Evolutionary conservation across 2,888 invertebrate genomes (phyloP).

Genomic region (Chaetoderma sp.): DNA sequence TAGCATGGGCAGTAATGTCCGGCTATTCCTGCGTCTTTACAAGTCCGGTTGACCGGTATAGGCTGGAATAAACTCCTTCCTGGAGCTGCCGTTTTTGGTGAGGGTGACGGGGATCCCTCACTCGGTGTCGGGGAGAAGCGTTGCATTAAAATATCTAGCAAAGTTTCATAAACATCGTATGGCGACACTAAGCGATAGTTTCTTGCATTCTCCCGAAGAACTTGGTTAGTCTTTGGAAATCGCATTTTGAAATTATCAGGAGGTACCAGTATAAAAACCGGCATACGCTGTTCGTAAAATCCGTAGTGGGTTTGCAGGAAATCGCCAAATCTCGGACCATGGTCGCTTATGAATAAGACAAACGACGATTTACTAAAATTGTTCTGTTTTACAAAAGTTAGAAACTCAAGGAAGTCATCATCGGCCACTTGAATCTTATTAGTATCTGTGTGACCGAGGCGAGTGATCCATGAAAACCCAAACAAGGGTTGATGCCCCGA

Average conservation of each 20-base stretch:
- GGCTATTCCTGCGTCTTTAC: conserved; percentile 88
- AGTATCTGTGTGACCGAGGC: conserved; percentile 88
- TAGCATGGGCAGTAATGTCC: conserved; percentile 96
- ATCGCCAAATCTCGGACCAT: conserved; percentile 83
- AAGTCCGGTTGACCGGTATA: conserved; percentile 79
- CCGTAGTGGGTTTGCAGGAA: conserved; percentile 90
- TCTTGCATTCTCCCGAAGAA: conserved; percentile 76
- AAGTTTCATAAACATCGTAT: conserved; percentile 88
- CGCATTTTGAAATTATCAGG: conserved; percentile 78
- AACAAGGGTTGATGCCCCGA: conserved; percentile 81
- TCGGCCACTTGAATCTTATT: conserved; percentile 83
- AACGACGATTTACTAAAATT: conserved; percentile 82
- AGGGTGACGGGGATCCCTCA: background rate
- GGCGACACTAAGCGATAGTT: conserved; percentile 84
- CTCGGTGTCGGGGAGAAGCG: conserved; percentile 17
- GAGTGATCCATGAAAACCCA: conserved; percentile 87
- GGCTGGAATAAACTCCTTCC: conserved; percentile 61
- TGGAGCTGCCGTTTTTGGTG: conserved; percentile 67
- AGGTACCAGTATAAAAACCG: conserved; percentile 84
- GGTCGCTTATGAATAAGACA: conserved; percentile 90
- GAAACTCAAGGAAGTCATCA: conserved; percentile 74
- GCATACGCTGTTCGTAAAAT: conserved; percentile 89
- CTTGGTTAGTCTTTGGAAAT: conserved; percentile 75
- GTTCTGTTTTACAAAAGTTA: conserved; percentile 74
- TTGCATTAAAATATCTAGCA: conserved; percentile 76